These are phyloP conservation scores for Galaxias olidus DNA, from an alignment of 2,797 vertebrate genomes.

Conservation along the genomic window DNA sequence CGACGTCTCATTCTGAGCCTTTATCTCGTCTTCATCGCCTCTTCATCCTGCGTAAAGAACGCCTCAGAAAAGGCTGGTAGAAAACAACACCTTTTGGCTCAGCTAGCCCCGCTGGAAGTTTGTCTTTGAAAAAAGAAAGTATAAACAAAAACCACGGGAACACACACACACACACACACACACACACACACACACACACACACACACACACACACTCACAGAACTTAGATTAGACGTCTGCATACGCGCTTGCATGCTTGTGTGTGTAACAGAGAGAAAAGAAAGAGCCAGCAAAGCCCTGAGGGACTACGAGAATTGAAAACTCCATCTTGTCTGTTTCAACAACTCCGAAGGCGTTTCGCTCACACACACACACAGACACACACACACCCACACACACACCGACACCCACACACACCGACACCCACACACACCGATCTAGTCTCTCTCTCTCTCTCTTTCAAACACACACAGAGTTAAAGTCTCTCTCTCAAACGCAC, in stretches of 20 bases:
- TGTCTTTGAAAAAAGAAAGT: slow-evolving; percentile 5
- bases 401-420: not conserved
- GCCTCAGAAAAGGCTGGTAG: no score
- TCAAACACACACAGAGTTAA: no score
- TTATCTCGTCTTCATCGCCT: no score
- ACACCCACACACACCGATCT: not conserved
- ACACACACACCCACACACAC: slow-evolving; percentile 20
- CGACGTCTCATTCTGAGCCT: no score
- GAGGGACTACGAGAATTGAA: not conserved
- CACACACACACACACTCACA: not conserved
- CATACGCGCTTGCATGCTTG: not conserved
- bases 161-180: not conserved
- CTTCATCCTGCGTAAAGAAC: no score
- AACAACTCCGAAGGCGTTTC: not conserved
- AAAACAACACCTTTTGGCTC: not conserved
- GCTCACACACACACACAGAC: slow-evolving; percentile 37
- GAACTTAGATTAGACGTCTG: not conserved
- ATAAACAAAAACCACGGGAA: not conserved
- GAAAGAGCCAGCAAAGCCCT: not conserved
- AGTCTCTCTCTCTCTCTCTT: not conserved
- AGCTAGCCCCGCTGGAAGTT: not conserved
- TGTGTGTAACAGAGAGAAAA: not conserved
- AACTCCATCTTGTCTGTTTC: slow-evolving; percentile 20
- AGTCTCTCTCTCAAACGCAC: slow-evolving; percentile 6
- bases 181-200: no score